Evolutionary conservation across 2,113 vertebrate genomes (phyloP).

Genomic region (Phylloscopus whistleri): DNA sequence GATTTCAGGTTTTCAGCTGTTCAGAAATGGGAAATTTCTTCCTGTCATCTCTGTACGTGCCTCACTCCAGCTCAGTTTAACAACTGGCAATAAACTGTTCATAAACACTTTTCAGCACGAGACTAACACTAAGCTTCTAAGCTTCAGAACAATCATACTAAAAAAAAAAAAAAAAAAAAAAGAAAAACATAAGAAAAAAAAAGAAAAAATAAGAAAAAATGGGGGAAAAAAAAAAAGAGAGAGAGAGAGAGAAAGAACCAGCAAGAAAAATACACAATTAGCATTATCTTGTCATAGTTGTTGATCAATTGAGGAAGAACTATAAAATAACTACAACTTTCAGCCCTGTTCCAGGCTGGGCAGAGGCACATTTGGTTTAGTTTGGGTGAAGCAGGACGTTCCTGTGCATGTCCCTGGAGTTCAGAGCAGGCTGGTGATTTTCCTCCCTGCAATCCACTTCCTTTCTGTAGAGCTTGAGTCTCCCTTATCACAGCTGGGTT

Average conservation of each 20-base stretch:
- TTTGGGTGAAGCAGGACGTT: neutral
- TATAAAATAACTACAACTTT: neutral
- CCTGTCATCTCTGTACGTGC: neutral
- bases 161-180: neutral
- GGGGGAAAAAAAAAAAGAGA: neutral
- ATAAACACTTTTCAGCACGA: neutral
- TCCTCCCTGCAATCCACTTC: neutral
- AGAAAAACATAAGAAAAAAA: neutral
- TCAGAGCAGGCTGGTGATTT: neutral
- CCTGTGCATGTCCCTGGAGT: neutral
- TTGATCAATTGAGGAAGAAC: neutral
- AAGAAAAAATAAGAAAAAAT: neutral
- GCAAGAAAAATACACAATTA: neutral
- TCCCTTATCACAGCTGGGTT: rapidly evolving
- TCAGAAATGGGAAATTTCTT: neutral
- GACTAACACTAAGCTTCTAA: neutral
- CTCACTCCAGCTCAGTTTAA: neutral
- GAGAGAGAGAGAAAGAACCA: neutral
- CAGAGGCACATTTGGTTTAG: neutral
- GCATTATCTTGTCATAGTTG: neutral
- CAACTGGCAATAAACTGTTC: neutral
- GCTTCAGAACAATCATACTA: neutral
- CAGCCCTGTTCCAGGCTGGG: rapidly evolving
- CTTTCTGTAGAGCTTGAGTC: rapidly evolving
- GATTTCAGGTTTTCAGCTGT: neutral